Base-by-base conservation (phyloP, 2,888 invertebrate genomes). In the Auanema sp. region DNA sequence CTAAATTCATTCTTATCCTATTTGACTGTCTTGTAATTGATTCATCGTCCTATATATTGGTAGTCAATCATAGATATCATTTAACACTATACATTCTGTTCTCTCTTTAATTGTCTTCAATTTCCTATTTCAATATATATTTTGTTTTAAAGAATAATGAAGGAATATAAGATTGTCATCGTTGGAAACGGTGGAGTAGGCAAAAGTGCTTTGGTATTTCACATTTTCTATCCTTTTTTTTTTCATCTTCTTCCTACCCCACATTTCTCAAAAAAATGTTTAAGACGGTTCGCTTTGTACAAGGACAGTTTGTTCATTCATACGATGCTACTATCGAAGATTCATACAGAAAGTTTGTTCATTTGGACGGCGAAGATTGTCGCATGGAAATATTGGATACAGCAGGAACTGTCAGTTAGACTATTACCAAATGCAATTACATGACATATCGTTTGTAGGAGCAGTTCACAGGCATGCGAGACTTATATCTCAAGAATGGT, bases 381-480 rank as follows among this genome's bases (percentile, higher is more conserved):
- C 95, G 97, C 94, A 89, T 98, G 83, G 97, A 98, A 88, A 97
- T 97, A 83, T 88, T 98, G 85, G 97, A 98, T 87, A 98, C 97
- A 75, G 97, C 97, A 80, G 97, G 97, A 85, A 98, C 97, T 84
- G 91, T 91, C 87, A 18, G 64, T 42, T 40, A 12, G 8, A 33
- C 33, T 33, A 33, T 8, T 33, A 3, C 8, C 33, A 5, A 33
- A 33, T 8, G 33, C 4, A 33, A 5, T n/a, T n/a, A 5, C 33
- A 33, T 33, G 33, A 33, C 8, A 16, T 58, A 25, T 54, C 47
- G 10, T 24, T 51, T 73, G 44, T 42, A 76, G 76, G 97, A 98
- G 89, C 97, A 98, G 90, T 98, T 98, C 87, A 96, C 97, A 81
- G 97, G 97, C 79, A 98, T 98, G 97, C 89, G 98, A 85, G 97